Evolutionary conservation across 2,888 invertebrate species (phyloP).

Genomic region (Fragum fragum): DNA sequence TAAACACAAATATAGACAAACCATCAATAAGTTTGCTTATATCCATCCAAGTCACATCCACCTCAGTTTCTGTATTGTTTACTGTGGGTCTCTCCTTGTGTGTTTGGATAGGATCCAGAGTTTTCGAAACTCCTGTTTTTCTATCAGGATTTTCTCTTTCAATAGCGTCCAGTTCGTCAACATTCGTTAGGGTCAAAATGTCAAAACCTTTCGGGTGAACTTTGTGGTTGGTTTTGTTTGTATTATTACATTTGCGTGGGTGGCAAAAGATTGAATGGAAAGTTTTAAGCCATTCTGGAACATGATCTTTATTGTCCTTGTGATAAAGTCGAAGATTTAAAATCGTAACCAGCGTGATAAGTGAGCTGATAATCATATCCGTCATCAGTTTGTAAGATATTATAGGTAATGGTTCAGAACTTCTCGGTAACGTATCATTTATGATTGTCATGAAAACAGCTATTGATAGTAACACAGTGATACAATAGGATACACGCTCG

Average conservation of each 20-base stretch:
- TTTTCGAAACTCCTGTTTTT: no score
- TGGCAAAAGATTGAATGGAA: background rate
- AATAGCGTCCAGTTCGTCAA: background rate
- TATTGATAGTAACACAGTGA: conserved; percentile 67
- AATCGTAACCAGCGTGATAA: conserved; percentile 60
- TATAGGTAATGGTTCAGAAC: conserved; percentile 5
- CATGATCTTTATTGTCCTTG: conserved; percentile 40
- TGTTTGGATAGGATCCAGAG: no score
- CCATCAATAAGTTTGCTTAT: background rate
- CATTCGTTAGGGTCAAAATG: background rate
- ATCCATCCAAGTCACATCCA: background rate
- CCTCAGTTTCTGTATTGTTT: no score
- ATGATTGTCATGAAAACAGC: conserved; percentile 67
- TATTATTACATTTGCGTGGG: background rate
- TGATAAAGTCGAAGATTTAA: conserved; percentile 60
- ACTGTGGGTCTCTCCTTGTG: no score
- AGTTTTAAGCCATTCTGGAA: conserved; percentile 27
- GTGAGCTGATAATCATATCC: conserved; percentile 64
- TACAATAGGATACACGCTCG: conserved; percentile 57
- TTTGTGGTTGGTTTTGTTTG: background rate
- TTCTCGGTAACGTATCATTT: conserved; percentile 13
- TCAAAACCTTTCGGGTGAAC: background rate
- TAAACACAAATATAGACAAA: background rate
- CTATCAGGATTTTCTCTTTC: background rate
- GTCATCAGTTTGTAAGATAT: conserved; percentile 19